Evolutionary conservation across 2,888 invertebrate genomes (phyloP), one percentile per base, ranked within the genome.

Genomic region (Tinea semifulvella): DNA sequence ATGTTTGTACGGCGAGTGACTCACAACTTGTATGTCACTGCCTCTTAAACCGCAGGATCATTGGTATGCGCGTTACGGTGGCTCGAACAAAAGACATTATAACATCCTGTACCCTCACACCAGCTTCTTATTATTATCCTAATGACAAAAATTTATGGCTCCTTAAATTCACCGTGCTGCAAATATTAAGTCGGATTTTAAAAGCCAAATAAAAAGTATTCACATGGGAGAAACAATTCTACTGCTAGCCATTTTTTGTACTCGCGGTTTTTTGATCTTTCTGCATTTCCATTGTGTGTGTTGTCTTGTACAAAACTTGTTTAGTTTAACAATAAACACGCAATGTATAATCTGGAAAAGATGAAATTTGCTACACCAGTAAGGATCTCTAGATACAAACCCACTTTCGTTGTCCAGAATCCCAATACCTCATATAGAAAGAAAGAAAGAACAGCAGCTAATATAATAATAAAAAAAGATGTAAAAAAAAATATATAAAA

Each of bases 121-220:
- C 64, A 64, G 62, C 59, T 63, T 74, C 68, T 74, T 79, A 73
- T 77, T 79, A 76, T 76, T 76, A 70, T 67, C 67, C 69, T 77
- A 79, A 77, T 79, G 77, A 79, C 68, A 63, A 70, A 75, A 75
- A 77, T 77, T 77, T 80, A 80, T 77, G 63, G 69, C 68, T 68
- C 60, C 73, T 75, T 75, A 76, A 74, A 77, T 70, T 70, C 60
- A 63, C 58, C 72, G 75, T 73, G 74, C 61, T 68, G 74, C 69
- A 72, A 76, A 75, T 75, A 68, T 68, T 72, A 70, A 74, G 61
- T 43, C 44, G 19, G 44, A 17, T 56, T 61, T 63, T 42, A 31
- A 20, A 43, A 52, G 42, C 28, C 18, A 43, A 53, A 57, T 58
- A 60, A 61, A 66, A 65, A 66, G 27, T 59, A 57, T n/a, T n/a